A percentile compares a stretch with the other conserved stretches of the same genome.
Conservation (phyloP, 2,797 vertebrate species). For the Aulostomus chinensis region DNA sequence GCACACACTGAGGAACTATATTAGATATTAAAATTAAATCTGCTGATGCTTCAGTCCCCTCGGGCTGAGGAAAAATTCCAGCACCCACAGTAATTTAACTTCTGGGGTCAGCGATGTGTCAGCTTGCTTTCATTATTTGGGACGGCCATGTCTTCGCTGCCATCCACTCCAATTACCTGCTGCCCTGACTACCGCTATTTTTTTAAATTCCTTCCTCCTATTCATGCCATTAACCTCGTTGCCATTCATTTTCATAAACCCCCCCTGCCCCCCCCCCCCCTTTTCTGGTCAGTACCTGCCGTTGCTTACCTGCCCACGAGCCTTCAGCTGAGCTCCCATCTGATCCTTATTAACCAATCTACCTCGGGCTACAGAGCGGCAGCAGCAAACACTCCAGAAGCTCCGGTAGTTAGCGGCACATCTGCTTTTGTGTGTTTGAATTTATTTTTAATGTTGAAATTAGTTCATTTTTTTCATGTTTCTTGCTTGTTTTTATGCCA, state of each 20-base stretch:
- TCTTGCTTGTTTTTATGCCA: too few species aligned
- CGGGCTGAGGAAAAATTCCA: slow-evolving; percentile 10
- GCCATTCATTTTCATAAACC: not conserved
- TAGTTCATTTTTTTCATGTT: too few species aligned
- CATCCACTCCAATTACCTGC: slow-evolving; percentile 28
- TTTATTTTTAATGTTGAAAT: too few species aligned
- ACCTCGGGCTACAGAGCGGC: too few species aligned
- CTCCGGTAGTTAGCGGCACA: too few species aligned
- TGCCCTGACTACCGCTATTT: slow-evolving; percentile 3
- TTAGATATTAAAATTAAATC: slow-evolving; percentile 36
- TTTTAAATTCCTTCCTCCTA: not conserved
- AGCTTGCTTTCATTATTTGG: slow-evolving; percentile 37
- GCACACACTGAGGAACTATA: slow-evolving; percentile 19
- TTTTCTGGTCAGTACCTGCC: not conserved
- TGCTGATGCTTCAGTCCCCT: slow-evolving; percentile 17
- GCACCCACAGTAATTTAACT: slow-evolving; percentile 30
- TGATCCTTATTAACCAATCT: too few species aligned
- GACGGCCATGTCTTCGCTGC: slow-evolving; percentile 4
- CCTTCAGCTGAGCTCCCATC: too few species aligned
- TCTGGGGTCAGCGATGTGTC: slow-evolving; percentile 35
- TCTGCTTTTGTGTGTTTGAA: too few species aligned
- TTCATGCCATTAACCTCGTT: slow-evolving; percentile 12
- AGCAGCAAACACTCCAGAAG: too few species aligned
- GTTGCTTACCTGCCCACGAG: not conserved
- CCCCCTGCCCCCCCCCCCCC: not conserved